Conservation (phyloP, 2,797 vertebrate species). For the Anomalospiza imberbis region DNA sequence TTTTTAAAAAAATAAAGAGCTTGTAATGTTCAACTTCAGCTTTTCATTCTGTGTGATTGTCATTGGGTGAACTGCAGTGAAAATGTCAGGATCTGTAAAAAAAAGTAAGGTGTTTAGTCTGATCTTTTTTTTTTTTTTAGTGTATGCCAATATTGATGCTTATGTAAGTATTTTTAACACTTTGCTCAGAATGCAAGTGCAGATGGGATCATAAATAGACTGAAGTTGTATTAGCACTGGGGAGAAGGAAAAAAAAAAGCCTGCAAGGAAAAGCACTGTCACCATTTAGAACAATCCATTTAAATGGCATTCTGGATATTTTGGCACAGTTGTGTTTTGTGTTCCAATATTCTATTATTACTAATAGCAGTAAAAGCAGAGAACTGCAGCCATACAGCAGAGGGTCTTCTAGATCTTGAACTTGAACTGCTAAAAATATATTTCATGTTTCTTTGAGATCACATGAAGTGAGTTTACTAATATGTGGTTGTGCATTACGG, state of each 20-base stretch:
- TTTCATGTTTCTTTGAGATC: neutral
- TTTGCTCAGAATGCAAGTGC: neutral
- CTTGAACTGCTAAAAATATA: neutral
- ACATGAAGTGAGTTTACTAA: neutral
- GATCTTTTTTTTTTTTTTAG: neutral
- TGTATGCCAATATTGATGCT: neutral
- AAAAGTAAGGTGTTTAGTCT: neutral
- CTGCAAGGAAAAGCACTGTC: neutral
- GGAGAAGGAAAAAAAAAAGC: neutral
- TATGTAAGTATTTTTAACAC: neutral
- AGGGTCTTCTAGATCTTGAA: neutral
- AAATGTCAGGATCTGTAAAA: neutral
- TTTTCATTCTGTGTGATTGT: neutral
- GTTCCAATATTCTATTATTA: neutral
- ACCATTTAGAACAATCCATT: neutral
- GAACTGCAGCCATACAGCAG: neutral
- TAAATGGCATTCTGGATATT: neutral
- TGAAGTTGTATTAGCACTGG: neutral
- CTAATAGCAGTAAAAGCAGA: neutral
- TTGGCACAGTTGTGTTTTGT: neutral
- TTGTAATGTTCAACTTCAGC: rapidly evolving
- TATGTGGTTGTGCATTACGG: neutral
- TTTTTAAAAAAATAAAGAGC: neutral
- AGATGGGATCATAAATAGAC: neutral
- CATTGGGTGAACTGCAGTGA: neutral